Conservation (phyloP, 2,888 invertebrate species). For the Lepidochrysops patricia region DNA sequence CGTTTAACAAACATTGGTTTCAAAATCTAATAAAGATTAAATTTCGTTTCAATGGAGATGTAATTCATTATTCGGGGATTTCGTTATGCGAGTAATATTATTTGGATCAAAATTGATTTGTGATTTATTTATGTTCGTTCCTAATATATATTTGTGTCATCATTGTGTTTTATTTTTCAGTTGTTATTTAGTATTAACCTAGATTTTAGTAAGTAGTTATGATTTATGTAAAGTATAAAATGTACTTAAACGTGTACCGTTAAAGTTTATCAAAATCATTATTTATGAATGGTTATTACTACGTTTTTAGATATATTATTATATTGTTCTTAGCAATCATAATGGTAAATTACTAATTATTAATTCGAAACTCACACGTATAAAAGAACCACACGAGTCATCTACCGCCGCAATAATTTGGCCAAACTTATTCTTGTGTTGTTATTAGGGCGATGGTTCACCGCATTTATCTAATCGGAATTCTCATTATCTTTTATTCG, state of each 20-base stretch:
- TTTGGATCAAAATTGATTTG: neutral
- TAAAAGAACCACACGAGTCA: neutral
- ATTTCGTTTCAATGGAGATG: constrained; percentile 46
- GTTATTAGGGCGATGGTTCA: constrained; percentile 28
- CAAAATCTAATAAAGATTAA: constrained; percentile 56
- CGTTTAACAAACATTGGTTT: constrained; percentile 70
- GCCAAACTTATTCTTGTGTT: constrained; percentile 1
- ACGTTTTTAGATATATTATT: no score
- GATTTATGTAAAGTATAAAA: no score
- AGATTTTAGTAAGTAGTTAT: no score
- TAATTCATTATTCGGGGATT: constrained; percentile 22
- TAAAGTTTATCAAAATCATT: no score
- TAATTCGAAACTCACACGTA: neutral
- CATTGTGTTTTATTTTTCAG: no score
- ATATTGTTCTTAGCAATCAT: no score
- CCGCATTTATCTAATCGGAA: constrained; percentile 59
- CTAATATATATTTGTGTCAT: no score
- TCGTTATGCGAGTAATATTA: neutral
- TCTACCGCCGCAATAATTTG: neutral
- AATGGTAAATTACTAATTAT: neutral
- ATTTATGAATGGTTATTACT: no score
- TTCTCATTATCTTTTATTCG: constrained; percentile 66
- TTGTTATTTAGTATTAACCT: no score
- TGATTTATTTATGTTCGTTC: no score
- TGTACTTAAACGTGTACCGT: no score